phyloP scores from a whole-genome alignment of 2,888 invertebrate genomes.

The Prionchulus punctatus region DNA sequence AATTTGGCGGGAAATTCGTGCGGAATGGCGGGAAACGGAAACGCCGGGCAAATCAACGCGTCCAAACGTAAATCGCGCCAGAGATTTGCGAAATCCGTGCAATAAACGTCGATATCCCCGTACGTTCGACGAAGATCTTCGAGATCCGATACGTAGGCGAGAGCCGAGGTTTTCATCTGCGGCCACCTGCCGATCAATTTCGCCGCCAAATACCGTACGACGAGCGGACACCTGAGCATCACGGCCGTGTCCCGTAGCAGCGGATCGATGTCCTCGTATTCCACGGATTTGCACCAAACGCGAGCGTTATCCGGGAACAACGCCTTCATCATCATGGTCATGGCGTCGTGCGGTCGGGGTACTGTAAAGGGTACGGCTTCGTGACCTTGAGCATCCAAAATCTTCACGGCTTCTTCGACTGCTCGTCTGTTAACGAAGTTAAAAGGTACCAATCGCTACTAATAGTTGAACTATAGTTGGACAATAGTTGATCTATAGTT shows the following conservation, averaged over 20 bases:
- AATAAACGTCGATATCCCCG: conserved; percentile 22
- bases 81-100: conserved; percentile 14
- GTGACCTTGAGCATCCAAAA: background rate
- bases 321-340: background rate
- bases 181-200: too few relatives aligned
- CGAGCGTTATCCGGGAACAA: background rate
- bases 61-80: conserved; percentile 25
- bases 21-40: conserved; percentile 23
- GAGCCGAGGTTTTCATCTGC: too few relatives aligned
- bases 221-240: background rate
- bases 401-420: conserved; percentile 13
- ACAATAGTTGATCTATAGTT: too few relatives aligned
- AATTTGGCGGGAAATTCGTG: conserved; percentile 22
- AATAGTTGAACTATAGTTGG: too few relatives aligned
- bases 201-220: background rate
- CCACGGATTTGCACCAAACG: background rate
- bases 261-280: background rate
- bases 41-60: conserved; percentile 32
- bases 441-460: too few relatives aligned
- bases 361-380: conserved; percentile 14
- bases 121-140: conserved; percentile 21
- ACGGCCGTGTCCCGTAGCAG: background rate
- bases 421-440: too few relatives aligned
- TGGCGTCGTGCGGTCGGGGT: background rate
- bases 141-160: conserved; percentile 14